Percentiles rank a stretch among this genome's conserved stretches.
phyloP scores from a whole-genome alignment of 2,797 vertebrate species.

The Erithacus rubecula region DNA sequence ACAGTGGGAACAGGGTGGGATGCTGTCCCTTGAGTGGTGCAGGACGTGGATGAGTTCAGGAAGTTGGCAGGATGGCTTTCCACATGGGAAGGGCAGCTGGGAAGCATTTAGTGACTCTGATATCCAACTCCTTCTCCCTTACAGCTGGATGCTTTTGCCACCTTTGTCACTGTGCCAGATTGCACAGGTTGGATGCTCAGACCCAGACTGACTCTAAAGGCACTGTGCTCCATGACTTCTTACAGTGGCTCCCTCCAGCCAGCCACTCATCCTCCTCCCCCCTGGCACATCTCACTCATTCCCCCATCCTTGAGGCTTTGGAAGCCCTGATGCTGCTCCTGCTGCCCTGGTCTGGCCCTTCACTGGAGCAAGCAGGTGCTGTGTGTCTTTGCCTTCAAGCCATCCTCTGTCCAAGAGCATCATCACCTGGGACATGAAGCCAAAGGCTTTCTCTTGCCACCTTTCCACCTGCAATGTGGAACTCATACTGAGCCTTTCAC shows the following conservation, averaged over 20 bases:
- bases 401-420: neutral
- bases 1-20: fast-evolving
- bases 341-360: neutral
- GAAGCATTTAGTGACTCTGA: neutral
- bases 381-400: neutral
- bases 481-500: neutral
- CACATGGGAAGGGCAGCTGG: neutral
- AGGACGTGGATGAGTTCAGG: neutral
- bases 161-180: fast-evolving
- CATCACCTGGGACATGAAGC: fast-evolving
- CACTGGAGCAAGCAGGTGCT: neutral
- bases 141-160: neutral
- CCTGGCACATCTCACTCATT: fast-evolving
- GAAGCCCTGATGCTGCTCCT: neutral
- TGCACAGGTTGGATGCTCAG: neutral
- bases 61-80: neutral
- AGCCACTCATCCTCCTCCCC: neutral
- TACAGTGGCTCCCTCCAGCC: neutral
- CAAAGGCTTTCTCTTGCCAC: neutral
- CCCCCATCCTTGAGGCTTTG: neutral
- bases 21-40: neutral
- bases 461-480: neutral
- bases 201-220: neutral
- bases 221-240: neutral
- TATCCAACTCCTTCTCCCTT: neutral